Evolutionary conservation across 2,888 invertebrate genomes (phyloP).

Genomic region (Hyppa rectilinea): DNA sequence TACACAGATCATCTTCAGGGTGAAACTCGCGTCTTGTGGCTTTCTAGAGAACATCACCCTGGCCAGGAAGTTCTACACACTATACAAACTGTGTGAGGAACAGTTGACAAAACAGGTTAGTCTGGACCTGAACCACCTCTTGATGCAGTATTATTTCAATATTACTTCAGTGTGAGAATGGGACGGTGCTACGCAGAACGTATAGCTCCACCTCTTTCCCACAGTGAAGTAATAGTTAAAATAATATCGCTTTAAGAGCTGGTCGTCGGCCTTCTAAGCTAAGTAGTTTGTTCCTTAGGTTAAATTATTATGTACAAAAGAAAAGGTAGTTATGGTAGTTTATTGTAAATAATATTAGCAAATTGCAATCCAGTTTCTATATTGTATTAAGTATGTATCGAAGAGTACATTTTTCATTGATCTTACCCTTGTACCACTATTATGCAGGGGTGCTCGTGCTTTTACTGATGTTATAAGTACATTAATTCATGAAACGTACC

Average conservation of each 20-base stretch:
- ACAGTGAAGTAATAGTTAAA: too few relatives aligned
- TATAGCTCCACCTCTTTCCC: too few relatives aligned
- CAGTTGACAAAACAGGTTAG: slow-evolving; percentile 99
- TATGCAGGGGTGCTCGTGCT: background rate
- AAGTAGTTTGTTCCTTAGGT: background rate
- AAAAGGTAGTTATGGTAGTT: too few relatives aligned
- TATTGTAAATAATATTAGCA: background rate
- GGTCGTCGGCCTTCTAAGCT: too few relatives aligned
- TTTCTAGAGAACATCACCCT: slow-evolving; percentile 98
- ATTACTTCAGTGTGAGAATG: too few relatives aligned
- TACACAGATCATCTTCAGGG: slow-evolving; percentile 98
- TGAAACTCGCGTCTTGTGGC: slow-evolving; percentile 98
- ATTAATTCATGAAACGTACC: background rate
- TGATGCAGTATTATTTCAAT: too few relatives aligned
- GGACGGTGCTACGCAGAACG: too few relatives aligned
- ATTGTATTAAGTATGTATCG: slow-evolving; percentile 9
- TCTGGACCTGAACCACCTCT: too few relatives aligned
- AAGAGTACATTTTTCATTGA: background rate
- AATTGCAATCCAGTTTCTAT: background rate
- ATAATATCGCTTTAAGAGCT: too few relatives aligned
- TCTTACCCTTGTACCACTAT: background rate
- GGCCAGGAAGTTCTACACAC: slow-evolving; percentile 98
- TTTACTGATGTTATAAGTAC: background rate
- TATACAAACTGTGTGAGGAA: slow-evolving; percentile 99
- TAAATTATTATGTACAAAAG: background rate